A percentile compares a stretch with the other conserved stretches of the same genome.
Conservation (phyloP, 2,113 vertebrate genomes). For the Bungarus multicinctus region DNA sequence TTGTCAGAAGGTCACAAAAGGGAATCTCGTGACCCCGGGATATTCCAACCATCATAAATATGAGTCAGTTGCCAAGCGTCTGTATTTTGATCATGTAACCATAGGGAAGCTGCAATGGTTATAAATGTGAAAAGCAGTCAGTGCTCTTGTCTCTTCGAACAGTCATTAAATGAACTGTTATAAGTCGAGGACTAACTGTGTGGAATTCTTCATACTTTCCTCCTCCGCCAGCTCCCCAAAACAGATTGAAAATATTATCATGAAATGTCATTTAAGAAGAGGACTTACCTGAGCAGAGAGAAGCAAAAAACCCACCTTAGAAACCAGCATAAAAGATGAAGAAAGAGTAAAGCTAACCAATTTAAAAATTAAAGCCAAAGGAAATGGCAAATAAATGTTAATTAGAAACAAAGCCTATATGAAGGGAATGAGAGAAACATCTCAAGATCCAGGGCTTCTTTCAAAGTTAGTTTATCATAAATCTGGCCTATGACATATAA, state of each 20-base stretch:
- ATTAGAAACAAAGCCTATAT: background rate
- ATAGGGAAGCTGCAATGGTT: too few species aligned
- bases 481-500: slow-evolving; percentile 72
- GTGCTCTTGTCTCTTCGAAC: too few species aligned
- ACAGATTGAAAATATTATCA: slow-evolving; percentile 34
- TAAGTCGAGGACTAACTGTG: background rate
- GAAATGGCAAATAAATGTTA: slow-evolving; percentile 60
- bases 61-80: too few species aligned
- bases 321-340: slow-evolving; percentile 29
- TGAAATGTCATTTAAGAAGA: slow-evolving; percentile 54
- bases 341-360: slow-evolving; percentile 52
- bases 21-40: too few species aligned
- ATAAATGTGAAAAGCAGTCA: too few species aligned
- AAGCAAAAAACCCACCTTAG: slow-evolving; percentile 41
- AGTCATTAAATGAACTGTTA: too few species aligned
- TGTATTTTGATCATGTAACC: too few species aligned
- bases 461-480: slow-evolving; percentile 76
- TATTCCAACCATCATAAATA: too few species aligned
- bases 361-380: slow-evolving; percentile 66
- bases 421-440: background rate
- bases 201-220: slow-evolving; percentile 49
- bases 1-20: too few species aligned
- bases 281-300: slow-evolving; percentile 32
- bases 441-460: slow-evolving; percentile 69
- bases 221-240: slow-evolving; percentile 53